These are phyloP conservation scores for Plotosus lineatus DNA, from an alignment of 2,113 vertebrate species.

Conservation along the genomic window DNA sequence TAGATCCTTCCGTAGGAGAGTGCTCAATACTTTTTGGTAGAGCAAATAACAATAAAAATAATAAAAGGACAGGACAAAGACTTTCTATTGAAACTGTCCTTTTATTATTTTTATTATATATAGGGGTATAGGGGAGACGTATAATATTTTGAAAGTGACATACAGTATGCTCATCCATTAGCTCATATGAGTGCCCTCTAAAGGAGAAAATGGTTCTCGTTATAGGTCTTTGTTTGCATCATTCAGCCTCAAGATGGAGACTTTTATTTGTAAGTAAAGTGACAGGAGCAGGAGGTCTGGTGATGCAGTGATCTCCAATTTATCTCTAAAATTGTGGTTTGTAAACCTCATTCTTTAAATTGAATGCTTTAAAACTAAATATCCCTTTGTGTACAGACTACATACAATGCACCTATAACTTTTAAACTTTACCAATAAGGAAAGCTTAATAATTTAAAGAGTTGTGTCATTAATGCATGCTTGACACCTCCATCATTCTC, in stretches of 20 bases:
- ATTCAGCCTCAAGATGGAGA: slow-evolving; percentile 51
- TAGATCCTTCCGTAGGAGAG: no score
- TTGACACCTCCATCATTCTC: slow-evolving; percentile 7
- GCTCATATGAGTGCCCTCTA: slow-evolving; percentile 14
- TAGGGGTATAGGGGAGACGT: background rate
- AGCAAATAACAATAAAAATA: no score
- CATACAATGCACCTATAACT: background rate
- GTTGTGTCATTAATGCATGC: slow-evolving; percentile 2
- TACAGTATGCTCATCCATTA: background rate
- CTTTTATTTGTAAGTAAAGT: slow-evolving; percentile 33
- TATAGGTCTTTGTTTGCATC: slow-evolving; percentile 15
- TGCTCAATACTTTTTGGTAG: no score
- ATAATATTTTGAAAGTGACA: background rate
- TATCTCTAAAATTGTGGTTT: background rate
- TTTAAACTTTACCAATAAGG: background rate
- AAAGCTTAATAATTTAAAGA: background rate
- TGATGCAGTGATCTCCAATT: slow-evolving; percentile 9
- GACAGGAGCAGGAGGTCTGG: background rate
- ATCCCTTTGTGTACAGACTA: background rate
- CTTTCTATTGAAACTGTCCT: no score
- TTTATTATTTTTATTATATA: no score
- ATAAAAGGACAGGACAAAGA: no score
- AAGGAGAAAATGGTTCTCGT: background rate
- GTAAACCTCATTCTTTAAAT: background rate
- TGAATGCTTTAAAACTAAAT: background rate